These are phyloP conservation scores for Tachina grossa DNA, from an alignment of 2,888 invertebrate species.

Conservation along the genomic window DNA sequence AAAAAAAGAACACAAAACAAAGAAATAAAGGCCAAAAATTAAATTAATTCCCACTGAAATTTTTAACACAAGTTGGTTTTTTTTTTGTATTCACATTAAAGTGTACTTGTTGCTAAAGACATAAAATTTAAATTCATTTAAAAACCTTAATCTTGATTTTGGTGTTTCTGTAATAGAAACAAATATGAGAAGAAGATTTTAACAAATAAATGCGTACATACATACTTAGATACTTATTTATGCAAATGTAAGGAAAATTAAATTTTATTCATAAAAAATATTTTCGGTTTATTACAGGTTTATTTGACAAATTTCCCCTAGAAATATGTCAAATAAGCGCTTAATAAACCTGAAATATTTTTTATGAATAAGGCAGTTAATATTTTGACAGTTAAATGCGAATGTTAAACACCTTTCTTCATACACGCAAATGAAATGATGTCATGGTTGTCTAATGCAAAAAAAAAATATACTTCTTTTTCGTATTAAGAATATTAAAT, in stretches of 20 bases:
- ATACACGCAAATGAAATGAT: neutral
- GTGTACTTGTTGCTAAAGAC: conserved; percentile 45
- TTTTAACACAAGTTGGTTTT: conserved; percentile 4
- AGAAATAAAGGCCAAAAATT: neutral
- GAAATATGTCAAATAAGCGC: too few species aligned
- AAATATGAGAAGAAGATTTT: conserved; percentile 9
- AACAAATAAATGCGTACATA: too few species aligned
- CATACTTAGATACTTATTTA: too few species aligned
- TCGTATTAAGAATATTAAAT: too few species aligned
- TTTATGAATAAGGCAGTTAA: too few species aligned
- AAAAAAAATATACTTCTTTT: too few species aligned
- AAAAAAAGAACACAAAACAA: neutral
- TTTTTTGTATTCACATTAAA: conserved; percentile 21
- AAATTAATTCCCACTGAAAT: conserved; percentile 42
- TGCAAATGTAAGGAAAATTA: too few species aligned
- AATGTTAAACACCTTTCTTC: conserved; percentile 5
- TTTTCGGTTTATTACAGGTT: too few species aligned
- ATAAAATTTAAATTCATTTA: conserved; percentile 29
- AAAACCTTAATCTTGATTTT: conserved; percentile 45
- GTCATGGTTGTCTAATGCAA: too few species aligned
- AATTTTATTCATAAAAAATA: too few species aligned
- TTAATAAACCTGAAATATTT: too few species aligned
- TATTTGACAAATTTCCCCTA: too few species aligned
- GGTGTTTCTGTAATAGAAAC: neutral
- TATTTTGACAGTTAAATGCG: neutral